Percentiles rank a stretch among this genome's conserved stretches.
These are phyloP conservation scores for Pseudochromis fuscus DNA, from an alignment of 2,797 vertebrate species.

Conservation along the genomic window DNA sequence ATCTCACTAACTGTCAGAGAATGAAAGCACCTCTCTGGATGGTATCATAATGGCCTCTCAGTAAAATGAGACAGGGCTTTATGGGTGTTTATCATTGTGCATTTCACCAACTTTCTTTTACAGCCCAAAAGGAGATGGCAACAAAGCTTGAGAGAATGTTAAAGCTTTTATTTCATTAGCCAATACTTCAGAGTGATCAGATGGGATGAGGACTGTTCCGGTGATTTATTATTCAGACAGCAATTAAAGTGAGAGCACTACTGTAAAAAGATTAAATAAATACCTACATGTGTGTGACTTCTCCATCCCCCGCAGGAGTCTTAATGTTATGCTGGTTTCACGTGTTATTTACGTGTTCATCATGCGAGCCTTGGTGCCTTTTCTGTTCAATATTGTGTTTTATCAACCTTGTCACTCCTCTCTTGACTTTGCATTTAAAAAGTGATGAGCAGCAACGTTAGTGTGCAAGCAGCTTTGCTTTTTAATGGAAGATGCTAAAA, in stretches of 20 bases:
- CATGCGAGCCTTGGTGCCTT: slow-evolving; percentile 24
- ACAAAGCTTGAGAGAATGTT: slow-evolving; percentile 61
- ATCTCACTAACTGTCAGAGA: slow-evolving; percentile 77
- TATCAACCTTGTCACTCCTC: slow-evolving; percentile 35
- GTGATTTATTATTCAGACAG: slow-evolving; percentile 72
- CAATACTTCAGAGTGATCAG: slow-evolving; percentile 73
- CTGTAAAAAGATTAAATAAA: slow-evolving; percentile 70
- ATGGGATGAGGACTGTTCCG: slow-evolving; percentile 55
- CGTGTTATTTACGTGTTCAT: slow-evolving; percentile 56
- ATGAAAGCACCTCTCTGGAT: slow-evolving; percentile 76
- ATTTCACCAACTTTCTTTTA: slow-evolving; percentile 79
- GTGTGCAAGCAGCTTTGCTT: slow-evolving; percentile 4
- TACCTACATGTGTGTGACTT: slow-evolving; percentile 64
- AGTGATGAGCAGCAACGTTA: slow-evolving; percentile 12
- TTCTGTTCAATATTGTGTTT: slow-evolving; percentile 42
- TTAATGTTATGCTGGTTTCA: slow-evolving; percentile 52
- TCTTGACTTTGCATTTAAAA: slow-evolving; percentile 31
- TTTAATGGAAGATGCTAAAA: slow-evolving; percentile 25
- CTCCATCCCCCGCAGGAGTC: slow-evolving; percentile 47
- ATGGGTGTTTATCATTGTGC: slow-evolving; percentile 79
- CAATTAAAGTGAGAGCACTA: slow-evolving; percentile 71
- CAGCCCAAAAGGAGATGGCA: slow-evolving; percentile 67
- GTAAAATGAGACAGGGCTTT: slow-evolving; percentile 79
- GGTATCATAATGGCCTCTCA: slow-evolving; percentile 77
- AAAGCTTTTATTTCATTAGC: slow-evolving; percentile 82